Percentiles rank a stretch among this genome's conserved stretches.
Conservation (phyloP, 2,888 invertebrate species). For the Sceliomorpha sp. region DNA sequence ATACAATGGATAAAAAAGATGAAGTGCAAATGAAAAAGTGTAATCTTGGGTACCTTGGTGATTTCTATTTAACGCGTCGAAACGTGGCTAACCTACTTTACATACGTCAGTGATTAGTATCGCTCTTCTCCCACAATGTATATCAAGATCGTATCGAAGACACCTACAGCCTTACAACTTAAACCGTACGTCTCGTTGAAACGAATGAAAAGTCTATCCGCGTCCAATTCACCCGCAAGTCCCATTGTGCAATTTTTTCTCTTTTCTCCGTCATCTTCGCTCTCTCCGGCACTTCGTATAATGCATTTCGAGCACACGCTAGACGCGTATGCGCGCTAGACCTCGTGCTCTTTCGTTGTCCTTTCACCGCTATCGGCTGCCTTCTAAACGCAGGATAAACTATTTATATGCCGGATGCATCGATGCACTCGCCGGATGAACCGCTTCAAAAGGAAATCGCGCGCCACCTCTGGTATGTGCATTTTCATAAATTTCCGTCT, state of each 20-base stretch:
- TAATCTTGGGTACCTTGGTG: too few species aligned
- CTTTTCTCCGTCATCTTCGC: constrained; percentile 16
- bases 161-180: too few species aligned
- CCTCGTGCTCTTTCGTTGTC: constrained; percentile 36
- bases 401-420: constrained; percentile 63
- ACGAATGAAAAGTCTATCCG: too few species aligned
- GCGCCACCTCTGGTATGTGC: constrained; percentile 14
- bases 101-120: too few species aligned
- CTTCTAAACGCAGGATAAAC: constrained; percentile 50
- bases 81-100: too few species aligned
- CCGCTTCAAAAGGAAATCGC: constrained; percentile 39
- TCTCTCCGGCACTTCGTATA: constrained; percentile 15
- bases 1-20: too few species aligned
- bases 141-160: too few species aligned
- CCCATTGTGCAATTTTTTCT: constrained; percentile 5
- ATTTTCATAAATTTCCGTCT: constrained; percentile 9
- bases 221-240: constrained; percentile 5
- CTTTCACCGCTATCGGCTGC: constrained; percentile 38
- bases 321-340: constrained; percentile 26
- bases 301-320: constrained; percentile 18
- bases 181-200: too few species aligned
- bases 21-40: too few species aligned
- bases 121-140: too few species aligned
- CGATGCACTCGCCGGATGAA: constrained; percentile 56
- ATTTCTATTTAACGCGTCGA: too few species aligned